Evolutionary conservation across 2,797 vertebrate genomes (phyloP), one percentile per base, ranked within the genome.

Genomic region (Pangasius mekongensis): DNA sequence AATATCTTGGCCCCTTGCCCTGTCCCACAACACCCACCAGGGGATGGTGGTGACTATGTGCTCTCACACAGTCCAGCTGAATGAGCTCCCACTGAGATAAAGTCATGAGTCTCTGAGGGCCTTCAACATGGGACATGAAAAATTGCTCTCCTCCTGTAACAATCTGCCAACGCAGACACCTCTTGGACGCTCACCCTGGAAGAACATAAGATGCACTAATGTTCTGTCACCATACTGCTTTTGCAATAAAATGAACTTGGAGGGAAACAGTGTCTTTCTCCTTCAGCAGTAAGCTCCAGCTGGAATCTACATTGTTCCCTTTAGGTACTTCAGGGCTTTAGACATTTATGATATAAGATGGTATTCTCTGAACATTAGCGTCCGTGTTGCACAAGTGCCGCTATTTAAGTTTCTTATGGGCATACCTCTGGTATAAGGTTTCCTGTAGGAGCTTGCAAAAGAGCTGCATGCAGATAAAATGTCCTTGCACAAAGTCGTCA

Each of bases 281-380:
- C 88, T 93, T 93, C 88, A 91, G 91, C 73, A 83, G 66, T 92
- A 91, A 92, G 91, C 78, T 92, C 91, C 36, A 69, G 93, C 89
- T 88, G 93, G 94, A 92, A 93, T 92, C 94, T 93, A 86, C 89
- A 93, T 95, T 95, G 93, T 95, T 95, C 90, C 84, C 81, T 88
- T 20, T 86, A 94, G 91, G 93, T 94, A 93, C 94, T 95, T 91
- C 91, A 94, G 90, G 89, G 86, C 81, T 67, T 88, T 86, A 83
- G 88, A 89, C 91, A 91, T 82, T 89, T 84, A 89, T 54, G 66
- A 91, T 88, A 52, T 24, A 20, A 85, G 66, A 90, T 89, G 87
- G 87, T 93, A 96, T 94, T 93, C 91, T 88, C 89, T 92, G 90
- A 92, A 92, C 1, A 81, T 91, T 2, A 54, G 78, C 47, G 36